Conservation (phyloP, 2,888 invertebrate species). For the Drosophila cracens region DNA sequence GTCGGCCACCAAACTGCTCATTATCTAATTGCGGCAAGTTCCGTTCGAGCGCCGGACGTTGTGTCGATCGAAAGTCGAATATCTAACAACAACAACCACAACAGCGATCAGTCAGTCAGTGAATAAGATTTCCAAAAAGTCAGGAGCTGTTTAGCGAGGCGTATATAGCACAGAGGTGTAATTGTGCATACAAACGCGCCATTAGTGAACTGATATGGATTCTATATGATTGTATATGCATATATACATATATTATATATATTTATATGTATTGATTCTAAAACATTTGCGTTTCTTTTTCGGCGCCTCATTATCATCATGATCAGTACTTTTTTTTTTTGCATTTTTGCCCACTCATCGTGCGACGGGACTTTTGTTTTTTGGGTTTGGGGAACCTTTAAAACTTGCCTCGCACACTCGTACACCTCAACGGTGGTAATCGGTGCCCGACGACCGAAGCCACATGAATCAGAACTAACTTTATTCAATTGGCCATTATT, state of each 20-base stretch:
- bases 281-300: constrained; percentile 33
- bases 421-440: not conserved
- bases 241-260: constrained; percentile 5
- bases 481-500: constrained; percentile 37
- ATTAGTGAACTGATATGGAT: constrained; percentile 45
- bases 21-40: constrained; percentile 74
- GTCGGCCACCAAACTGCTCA: constrained; percentile 48
- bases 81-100: constrained; percentile 6
- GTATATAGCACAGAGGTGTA: constrained; percentile 27
- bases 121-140: constrained; percentile 13
- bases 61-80: constrained; percentile 15
- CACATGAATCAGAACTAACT: constrained; percentile 8
- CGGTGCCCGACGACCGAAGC: not conserved
- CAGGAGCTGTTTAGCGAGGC: constrained; percentile 19
- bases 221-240: constrained; percentile 5
- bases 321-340: constrained; percentile 6
- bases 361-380: constrained; percentile 23
- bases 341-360: constrained; percentile 36
- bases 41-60: constrained; percentile 47
- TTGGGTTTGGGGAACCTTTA: constrained; percentile 1
- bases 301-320: constrained; percentile 5
- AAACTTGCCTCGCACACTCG: constrained; percentile 10
- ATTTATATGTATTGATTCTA: not conserved
- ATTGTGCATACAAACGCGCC: constrained; percentile 50
- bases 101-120: not conserved